A percentile compares a stretch with the other conserved stretches of the same genome.
Evolutionary conservation across 2,888 invertebrate species (phyloP).

Genomic region (Pollenia angustigena): DNA sequence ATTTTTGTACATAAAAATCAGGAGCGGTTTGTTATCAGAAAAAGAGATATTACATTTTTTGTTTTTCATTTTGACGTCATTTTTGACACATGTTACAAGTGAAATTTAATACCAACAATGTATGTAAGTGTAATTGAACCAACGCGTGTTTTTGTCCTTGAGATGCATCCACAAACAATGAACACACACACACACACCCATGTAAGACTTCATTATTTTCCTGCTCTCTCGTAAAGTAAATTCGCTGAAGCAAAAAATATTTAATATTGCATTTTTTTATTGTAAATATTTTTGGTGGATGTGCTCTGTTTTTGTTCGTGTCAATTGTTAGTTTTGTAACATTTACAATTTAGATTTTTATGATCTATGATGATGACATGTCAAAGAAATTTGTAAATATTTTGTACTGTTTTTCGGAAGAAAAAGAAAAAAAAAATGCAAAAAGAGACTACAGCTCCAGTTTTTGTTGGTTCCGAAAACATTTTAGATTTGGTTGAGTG

Average conservation of each 20-base stretch:
- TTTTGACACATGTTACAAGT: slow-evolving; percentile 62
- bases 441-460: not conserved
- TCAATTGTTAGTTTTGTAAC: slow-evolving; percentile 35
- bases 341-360: slow-evolving; percentile 65
- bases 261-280: slow-evolving; percentile 6
- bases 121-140: too few species aligned
- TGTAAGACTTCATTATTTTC: not conserved
- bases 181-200: slow-evolving; percentile 3
- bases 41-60: slow-evolving; percentile 7
- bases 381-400: slow-evolving; percentile 38
- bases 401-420: not conserved
- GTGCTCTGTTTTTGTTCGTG: not conserved
- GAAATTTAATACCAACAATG: slow-evolving; percentile 58
- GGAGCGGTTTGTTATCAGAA: slow-evolving; percentile 1
- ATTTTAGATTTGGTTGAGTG: not conserved
- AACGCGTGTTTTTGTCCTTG: slow-evolving; percentile 54
- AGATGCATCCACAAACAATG: not conserved
- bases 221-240: not conserved
- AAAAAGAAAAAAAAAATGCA: not conserved
- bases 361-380: slow-evolving; percentile 53
- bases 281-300: not conserved
- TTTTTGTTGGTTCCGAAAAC: not conserved
- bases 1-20: slow-evolving; percentile 52
- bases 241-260: not conserved
- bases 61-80: slow-evolving; percentile 17